Evolutionary conservation across 2,888 invertebrate species (phyloP).

Genomic region (Brachyptera putata): DNA sequence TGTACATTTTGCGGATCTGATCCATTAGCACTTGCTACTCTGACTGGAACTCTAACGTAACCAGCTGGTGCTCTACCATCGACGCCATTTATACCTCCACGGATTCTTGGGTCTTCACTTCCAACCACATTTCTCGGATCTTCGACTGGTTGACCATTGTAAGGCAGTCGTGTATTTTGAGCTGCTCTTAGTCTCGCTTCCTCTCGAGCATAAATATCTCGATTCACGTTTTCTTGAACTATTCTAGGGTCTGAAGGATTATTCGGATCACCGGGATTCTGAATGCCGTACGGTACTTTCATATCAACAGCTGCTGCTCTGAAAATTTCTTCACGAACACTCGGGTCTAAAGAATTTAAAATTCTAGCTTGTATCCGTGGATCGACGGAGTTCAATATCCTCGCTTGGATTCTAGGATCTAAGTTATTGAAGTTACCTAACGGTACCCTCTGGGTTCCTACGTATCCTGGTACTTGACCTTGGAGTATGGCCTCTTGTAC

Average conservation of each 20-base stretch:
- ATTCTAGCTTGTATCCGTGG: slow-evolving; percentile 17
- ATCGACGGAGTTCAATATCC: slow-evolving; percentile 15
- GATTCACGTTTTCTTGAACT: neutral
- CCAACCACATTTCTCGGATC: neutral
- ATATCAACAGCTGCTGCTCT: slow-evolving; percentile 3
- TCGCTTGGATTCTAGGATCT: slow-evolving; percentile 7
- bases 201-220: neutral
- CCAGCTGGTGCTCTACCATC: neutral
- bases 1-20: slow-evolving; percentile 5
- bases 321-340: slow-evolving; percentile 7
- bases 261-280: slow-evolving; percentile 1
- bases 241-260: slow-evolving; percentile 8
- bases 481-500: slow-evolving; percentile 26
- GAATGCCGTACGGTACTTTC: neutral
- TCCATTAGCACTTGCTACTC: neutral
- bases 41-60: neutral
- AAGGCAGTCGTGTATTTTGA: neutral
- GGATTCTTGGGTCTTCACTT: neutral
- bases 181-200: neutral
- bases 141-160: neutral
- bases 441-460: neutral
- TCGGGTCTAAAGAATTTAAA: slow-evolving; percentile 9
- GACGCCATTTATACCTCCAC: slow-evolving; percentile 12
- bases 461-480: slow-evolving; percentile 4
- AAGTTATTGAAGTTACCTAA: slow-evolving; percentile 14